Base-by-base conservation (phyloP, 2,797 vertebrate genomes). In the Gymnocypris eckloni region DNA sequence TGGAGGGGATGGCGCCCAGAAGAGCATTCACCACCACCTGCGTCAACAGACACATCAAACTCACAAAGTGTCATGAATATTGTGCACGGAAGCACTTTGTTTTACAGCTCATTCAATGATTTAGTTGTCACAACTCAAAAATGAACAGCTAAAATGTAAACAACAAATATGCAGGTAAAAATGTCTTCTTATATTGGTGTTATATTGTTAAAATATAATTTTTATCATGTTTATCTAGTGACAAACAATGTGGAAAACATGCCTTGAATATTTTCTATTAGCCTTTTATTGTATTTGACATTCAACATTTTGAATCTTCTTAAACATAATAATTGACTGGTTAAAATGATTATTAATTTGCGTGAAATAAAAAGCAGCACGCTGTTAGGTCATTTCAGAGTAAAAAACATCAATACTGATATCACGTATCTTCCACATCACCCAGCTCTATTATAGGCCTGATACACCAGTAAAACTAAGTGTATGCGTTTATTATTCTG, bases 1-100 rank as follows among this genome's bases (percentile, higher is more conserved):
- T 99, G 84, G 98, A 99, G 64, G 98, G 98, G 93, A 99, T 99
- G 80, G 98, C 98, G 86, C 98, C 98, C 43, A 99, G 93, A 33
- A 99, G 96, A 89, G 98, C 98, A 70, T 99, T 99, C 92, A 99
- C 98, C 88, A 99, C 98, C 90, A 99, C 98, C 98, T 99, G 91
- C 83, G 90, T 45, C 82, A 90, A 93, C 72, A 90, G 78, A 91
- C 41, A 91, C 81, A 93, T 22, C 50, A 76, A 5, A 11, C 71
- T 81, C 86, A 87, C 45, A 86, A 81, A 79, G 37, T 6, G 76
- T 15, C 43, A 78, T 20, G 18, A 88, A 13, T 64, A 12, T 12
- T 10, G 66, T 16, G 67, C 75, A 22, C 28, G 2, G 52, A 33
- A 37, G 45, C 39, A 75, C 73, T 84, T 81, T 56, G 83, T 81